Percentiles rank a stretch among this genome's conserved stretches.
Evolutionary conservation across 2,113 vertebrate species (phyloP).

Genomic region (Leptobrachium ailaonicum): DNA sequence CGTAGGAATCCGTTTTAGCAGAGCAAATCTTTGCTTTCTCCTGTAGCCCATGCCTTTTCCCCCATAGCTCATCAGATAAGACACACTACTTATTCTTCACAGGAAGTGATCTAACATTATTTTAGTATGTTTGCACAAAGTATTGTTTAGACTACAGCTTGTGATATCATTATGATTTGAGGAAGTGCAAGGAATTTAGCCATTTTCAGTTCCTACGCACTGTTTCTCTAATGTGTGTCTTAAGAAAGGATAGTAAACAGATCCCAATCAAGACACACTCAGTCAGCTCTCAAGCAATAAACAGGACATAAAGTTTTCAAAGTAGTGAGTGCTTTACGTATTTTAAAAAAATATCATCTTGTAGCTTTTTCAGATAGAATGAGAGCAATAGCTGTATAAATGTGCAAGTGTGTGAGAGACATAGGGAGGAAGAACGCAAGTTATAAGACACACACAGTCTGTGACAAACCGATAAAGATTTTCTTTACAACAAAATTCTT

Average conservation of each 20-base stretch:
- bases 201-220: neutral
- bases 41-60: conserved; percentile 31
- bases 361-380: too few species aligned
- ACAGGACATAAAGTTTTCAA: conserved; percentile 60
- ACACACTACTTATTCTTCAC: conserved; percentile 47
- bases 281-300: conserved; percentile 56
- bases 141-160: conserved; percentile 61
- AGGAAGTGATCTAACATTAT: conserved; percentile 64
- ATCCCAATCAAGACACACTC: neutral
- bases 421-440: too few species aligned
- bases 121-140: conserved; percentile 55
- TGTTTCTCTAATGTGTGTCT: conserved; percentile 29
- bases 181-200: conserved; percentile 15
- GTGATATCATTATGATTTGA: conserved; percentile 46
- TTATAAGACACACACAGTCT: too few species aligned
- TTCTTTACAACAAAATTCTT: too few species aligned
- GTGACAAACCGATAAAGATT: too few species aligned
- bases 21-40: conserved; percentile 13
- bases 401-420: too few species aligned
- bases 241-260: conserved; percentile 58
- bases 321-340: conserved; percentile 57
- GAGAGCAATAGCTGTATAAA: too few species aligned
- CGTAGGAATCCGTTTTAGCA: neutral
- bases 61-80: conserved; percentile 53
- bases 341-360: neutral